Conservation (phyloP, 2,888 invertebrate genomes). For the Pelosia muscerda region DNA sequence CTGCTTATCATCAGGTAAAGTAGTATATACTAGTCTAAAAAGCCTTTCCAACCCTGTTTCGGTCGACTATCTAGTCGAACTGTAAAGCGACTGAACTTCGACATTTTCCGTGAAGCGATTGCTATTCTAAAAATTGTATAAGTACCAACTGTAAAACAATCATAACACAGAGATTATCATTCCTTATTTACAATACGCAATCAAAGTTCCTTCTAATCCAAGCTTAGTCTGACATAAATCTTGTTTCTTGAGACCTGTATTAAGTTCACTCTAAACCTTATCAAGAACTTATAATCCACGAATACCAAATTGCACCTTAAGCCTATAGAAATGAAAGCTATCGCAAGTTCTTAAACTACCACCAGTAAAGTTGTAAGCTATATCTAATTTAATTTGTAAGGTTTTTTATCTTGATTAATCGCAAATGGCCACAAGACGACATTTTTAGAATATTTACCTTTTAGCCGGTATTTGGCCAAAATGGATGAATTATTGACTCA, state of each 20-base stretch:
- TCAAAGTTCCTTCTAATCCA: slow-evolving; percentile 32
- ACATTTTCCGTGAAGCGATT: too few relatives aligned
- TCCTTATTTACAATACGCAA: slow-evolving; percentile 34
- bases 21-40: too few relatives aligned
- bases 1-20: too few relatives aligned
- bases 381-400: slow-evolving; percentile 73
- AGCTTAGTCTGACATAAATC: slow-evolving; percentile 70
- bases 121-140: too few relatives aligned
- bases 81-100: too few relatives aligned
- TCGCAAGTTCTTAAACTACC: not conserved
- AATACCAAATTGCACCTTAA: slow-evolving; percentile 26
- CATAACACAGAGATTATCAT: slow-evolving; percentile 22
- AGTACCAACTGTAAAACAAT: slow-evolving; percentile 19
- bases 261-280: slow-evolving; percentile 61
- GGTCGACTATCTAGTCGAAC: too few relatives aligned
- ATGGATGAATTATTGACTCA: slow-evolving; percentile 35
- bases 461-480: slow-evolving; percentile 36
- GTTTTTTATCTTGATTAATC: slow-evolving; percentile 72
- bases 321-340: rapidly evolving
- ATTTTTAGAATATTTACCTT: slow-evolving; percentile 62
- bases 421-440: slow-evolving; percentile 51
- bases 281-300: not conserved
- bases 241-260: slow-evolving; percentile 58
- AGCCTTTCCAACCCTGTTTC: too few relatives aligned
- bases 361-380: slow-evolving; percentile 16